Evolutionary conservation across 2,888 invertebrate genomes (phyloP).

Genomic region (Ametastegia equiseti): DNA sequence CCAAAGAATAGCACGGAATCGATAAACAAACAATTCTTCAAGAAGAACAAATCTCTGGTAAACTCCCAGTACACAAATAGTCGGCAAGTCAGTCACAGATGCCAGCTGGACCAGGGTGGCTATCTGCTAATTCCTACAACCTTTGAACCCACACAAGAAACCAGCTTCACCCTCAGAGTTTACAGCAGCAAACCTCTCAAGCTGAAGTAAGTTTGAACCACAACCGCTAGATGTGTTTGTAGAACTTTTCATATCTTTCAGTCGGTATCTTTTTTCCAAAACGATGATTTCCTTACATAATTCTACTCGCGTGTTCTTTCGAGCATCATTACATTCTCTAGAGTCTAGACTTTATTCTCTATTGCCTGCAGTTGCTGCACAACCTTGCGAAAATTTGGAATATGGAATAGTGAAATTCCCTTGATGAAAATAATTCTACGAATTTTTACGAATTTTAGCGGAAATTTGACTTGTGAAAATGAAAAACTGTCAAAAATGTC

Average conservation of each 20-base stretch:
- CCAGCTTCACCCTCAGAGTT: conserved; percentile 90
- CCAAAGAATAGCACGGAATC: conserved; percentile 85
- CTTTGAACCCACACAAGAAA: conserved; percentile 93
- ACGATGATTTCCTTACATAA: too few relatives aligned
- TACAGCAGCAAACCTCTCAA: conserved; percentile 88
- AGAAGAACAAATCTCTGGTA: conserved; percentile 89
- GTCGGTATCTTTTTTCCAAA: too few relatives aligned
- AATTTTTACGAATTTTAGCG: too few relatives aligned
- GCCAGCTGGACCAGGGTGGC: conserved; percentile 87
- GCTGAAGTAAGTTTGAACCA: conserved; percentile 84
- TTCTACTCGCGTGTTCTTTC: too few relatives aligned
- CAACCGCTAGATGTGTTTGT: conserved; percentile 68
- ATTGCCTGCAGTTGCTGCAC: too few relatives aligned
- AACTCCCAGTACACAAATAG: conserved; percentile 96
- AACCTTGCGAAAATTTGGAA: too few relatives aligned
- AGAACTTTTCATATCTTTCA: background rate
- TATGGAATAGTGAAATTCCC: too few relatives aligned
- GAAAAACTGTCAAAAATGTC: too few relatives aligned
- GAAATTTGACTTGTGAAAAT: too few relatives aligned
- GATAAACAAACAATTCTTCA: conserved; percentile 88
- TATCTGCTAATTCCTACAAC: conserved; percentile 94
- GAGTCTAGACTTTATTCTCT: too few relatives aligned
- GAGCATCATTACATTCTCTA: too few relatives aligned
- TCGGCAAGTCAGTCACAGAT: conserved; percentile 90
- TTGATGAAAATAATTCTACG: too few relatives aligned